phyloP scores from a whole-genome alignment of 2,113 vertebrate species.

The Talpa occidentalis region DNA sequence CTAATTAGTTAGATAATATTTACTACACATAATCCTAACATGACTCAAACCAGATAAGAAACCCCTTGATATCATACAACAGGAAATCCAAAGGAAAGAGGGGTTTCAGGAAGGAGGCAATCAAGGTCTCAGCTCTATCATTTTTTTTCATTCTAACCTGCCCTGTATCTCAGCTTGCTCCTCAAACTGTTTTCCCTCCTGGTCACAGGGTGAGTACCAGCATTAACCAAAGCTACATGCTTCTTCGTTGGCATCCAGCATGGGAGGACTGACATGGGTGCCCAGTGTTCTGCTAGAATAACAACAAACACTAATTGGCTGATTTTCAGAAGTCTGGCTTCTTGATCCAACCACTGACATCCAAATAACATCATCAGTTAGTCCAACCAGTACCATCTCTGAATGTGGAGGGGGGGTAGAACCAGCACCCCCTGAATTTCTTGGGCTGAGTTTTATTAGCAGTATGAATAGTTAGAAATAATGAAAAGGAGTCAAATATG shows the following conservation, averaged over 20 bases:
- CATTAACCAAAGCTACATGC: neutral
- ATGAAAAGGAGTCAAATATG: neutral
- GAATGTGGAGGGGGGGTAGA: neutral
- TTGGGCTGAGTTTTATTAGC: neutral
- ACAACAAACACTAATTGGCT: neutral
- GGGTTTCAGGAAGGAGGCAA: neutral
- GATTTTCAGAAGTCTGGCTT: neutral
- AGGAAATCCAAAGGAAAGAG: neutral
- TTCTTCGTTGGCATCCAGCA: neutral
- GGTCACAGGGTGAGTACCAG: neutral
- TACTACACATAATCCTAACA: neutral
- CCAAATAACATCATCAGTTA: neutral
- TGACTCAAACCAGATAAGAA: conserved; percentile 29
- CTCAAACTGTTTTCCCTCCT: neutral
- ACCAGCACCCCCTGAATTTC: neutral
- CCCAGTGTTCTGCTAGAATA: neutral
- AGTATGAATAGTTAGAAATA: neutral
- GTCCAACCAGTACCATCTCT: neutral
- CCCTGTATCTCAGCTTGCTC: neutral
- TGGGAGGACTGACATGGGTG: neutral
- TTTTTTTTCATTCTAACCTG: neutral
- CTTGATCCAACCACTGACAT: neutral
- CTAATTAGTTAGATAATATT: conserved; percentile 46
- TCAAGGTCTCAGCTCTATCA: neutral
- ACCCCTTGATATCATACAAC: neutral